phyloP scores from a whole-genome alignment of 2,888 invertebrate species.

The Cryptocheilus praepositus region DNA sequence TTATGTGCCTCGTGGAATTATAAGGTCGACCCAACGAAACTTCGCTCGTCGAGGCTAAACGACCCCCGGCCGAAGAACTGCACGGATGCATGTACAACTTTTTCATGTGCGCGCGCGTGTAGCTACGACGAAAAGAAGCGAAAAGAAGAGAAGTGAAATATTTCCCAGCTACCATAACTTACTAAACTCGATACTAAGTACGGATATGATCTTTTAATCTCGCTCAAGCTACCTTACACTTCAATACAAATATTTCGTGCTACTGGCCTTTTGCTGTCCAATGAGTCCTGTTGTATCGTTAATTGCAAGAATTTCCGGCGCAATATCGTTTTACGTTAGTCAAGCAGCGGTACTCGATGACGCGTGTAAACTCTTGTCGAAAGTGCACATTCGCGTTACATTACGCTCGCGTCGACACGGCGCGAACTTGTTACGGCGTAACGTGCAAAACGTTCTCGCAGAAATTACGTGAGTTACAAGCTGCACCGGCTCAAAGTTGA shows the following conservation, averaged over 20 bases:
- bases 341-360: no score
- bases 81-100: no score
- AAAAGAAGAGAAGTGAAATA: no score
- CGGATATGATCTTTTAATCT: no score
- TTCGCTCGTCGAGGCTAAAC: slow-evolving; percentile 30
- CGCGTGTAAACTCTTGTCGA: slow-evolving; percentile 23
- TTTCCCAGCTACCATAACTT: no score
- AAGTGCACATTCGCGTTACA: slow-evolving; percentile 12
- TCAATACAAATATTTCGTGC: no score
- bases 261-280: no score
- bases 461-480: slow-evolving; percentile 42
- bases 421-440: slow-evolving; percentile 33
- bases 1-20: slow-evolving; percentile 12
- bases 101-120: slow-evolving; percentile 9
- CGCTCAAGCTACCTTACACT: no score
- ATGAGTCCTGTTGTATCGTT: no score
- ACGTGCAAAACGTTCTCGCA: slow-evolving; percentile 34
- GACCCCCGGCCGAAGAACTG: slow-evolving; percentile 16
- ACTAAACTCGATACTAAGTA: no score
- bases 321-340: no score
- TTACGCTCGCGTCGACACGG: slow-evolving; percentile 36
- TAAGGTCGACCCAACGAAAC: slow-evolving; percentile 15
- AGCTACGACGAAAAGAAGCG: slow-evolving; percentile 11
- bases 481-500: slow-evolving; percentile 3
- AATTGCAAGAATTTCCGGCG: no score